A percentile compares a stretch with the other conserved stretches of the same genome.
Evolutionary conservation across 2,888 invertebrate genomes (phyloP).

Genomic region (Polylopha cassiicola): DNA sequence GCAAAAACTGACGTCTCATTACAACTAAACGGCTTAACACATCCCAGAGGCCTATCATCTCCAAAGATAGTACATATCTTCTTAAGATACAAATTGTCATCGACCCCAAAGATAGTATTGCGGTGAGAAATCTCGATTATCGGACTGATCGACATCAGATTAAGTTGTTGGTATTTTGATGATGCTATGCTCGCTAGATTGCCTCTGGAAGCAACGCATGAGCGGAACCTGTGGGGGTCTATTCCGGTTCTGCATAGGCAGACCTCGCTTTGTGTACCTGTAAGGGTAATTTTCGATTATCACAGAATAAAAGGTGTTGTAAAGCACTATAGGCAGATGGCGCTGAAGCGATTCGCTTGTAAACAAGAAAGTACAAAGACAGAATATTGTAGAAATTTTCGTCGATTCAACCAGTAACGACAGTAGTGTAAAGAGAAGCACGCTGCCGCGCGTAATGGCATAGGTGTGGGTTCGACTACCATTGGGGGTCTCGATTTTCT

Average conservation of each 20-base stretch:
- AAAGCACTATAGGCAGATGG: too few species aligned
- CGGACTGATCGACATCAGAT: conserved; percentile 33
- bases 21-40: conserved; percentile 35
- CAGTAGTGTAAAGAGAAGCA: too few species aligned
- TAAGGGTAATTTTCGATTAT: background rate
- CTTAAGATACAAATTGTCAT: conserved; percentile 40
- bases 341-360: too few species aligned
- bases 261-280: conserved; percentile 30
- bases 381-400: too few species aligned
- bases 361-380: too few species aligned
- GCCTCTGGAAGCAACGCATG: conserved; percentile 33
- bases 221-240: conserved; percentile 30
- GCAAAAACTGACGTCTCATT: conserved; percentile 24
- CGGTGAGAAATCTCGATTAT: conserved; percentile 34
- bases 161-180: conserved; percentile 30
- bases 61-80: conserved; percentile 50
- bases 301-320: background rate
- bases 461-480: too few species aligned
- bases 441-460: too few species aligned
- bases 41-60: conserved; percentile 40
- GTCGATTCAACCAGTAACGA: too few species aligned
- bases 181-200: conserved; percentile 28
- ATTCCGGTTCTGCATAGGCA: conserved; percentile 38
- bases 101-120: conserved; percentile 37
- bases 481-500: too few species aligned